A percentile compares a stretch with the other conserved stretches of the same genome.
phyloP scores from a whole-genome alignment of 2,888 invertebrate species.

The Argyresthia albistria region DNA sequence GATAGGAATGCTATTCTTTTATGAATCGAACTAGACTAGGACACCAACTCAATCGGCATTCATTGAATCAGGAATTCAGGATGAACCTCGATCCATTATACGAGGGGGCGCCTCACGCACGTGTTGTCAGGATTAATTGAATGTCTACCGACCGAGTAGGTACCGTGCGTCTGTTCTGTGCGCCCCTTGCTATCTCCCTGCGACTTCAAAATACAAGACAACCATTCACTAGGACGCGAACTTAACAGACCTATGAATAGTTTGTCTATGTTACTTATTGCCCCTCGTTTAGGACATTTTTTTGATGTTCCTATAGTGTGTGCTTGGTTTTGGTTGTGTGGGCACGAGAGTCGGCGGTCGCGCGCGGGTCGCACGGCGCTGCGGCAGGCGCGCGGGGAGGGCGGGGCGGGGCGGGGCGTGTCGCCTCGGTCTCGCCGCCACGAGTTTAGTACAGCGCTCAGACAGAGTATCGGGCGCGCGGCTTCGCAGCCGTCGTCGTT shows the following conservation, averaged over 20 bases:
- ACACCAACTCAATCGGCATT: conserved; percentile 18
- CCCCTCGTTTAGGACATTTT: conserved; percentile 38
- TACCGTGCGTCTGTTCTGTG: conserved; percentile 5
- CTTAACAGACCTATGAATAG: too few relatives aligned
- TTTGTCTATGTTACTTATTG: conserved; percentile 7
- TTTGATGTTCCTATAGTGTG: conserved; percentile 34
- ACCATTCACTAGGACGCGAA: conserved; percentile 20
- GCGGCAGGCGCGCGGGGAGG: conserved; percentile 15
- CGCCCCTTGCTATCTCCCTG: conserved; percentile 12
- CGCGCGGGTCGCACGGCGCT: conserved; percentile 24
- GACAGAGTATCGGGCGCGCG: conserved; percentile 71
- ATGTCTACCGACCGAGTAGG: conserved; percentile 30
- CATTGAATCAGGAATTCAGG: conserved; percentile 36
- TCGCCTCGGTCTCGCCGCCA: conserved; percentile 46
- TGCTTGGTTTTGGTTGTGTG: conserved; percentile 14
- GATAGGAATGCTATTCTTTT: too few relatives aligned
- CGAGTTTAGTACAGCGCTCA: conserved; percentile 70
- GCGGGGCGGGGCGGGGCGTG: conserved; percentile 44
- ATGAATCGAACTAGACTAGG: conserved; percentile 5
- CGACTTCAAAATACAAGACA: conserved; percentile 24
- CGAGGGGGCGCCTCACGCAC: conserved; percentile 53
- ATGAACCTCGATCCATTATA: conserved; percentile 29
- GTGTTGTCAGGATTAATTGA: conserved; percentile 61
- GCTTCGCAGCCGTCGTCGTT: conserved; percentile 61
- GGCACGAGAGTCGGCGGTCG: conserved; percentile 21